A percentile compares a stretch with the other conserved stretches of the same genome.
These are phyloP conservation scores for Tragelaphus scriptus DNA, from an alignment of 2,113 vertebrate genomes.

Conservation along the genomic window DNA sequence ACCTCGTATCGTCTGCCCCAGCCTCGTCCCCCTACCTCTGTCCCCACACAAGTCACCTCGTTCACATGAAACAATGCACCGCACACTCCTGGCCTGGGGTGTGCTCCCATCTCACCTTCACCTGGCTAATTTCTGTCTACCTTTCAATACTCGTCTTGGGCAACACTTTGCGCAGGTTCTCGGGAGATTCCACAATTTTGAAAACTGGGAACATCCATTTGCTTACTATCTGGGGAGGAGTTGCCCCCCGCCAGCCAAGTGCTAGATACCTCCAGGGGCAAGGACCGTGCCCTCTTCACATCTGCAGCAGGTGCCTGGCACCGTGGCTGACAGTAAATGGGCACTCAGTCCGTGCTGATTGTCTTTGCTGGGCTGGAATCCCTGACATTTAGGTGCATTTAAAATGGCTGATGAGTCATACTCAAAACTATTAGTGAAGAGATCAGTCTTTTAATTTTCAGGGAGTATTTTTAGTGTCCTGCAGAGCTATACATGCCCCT, in stretches of 20 bases:
- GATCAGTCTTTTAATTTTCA: not conserved
- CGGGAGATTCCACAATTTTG: not conserved
- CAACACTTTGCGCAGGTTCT: not conserved
- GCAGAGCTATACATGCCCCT: not conserved
- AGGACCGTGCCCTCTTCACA: not conserved
- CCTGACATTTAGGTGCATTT: not conserved
- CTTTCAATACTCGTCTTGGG: not conserved
- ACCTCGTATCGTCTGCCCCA: not conserved
- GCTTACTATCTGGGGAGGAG: not conserved
- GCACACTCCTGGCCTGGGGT: not conserved
- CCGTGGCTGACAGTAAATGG: not conserved
- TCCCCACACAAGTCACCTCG: not conserved
- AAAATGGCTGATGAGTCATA: not conserved
- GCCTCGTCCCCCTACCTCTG: not conserved
- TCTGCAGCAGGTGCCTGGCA: not conserved
- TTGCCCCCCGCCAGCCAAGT: not conserved
- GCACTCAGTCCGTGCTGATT: not conserved
- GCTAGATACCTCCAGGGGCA: too few relatives aligned
- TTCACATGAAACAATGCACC: accelerated
- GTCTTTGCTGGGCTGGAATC: not conserved
- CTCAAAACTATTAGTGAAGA: not conserved
- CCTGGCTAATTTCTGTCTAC: not conserved
- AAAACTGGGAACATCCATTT: not conserved
- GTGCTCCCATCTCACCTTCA: not conserved
- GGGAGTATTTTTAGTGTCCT: not conserved